Evolutionary conservation across 2,113 vertebrate genomes (phyloP).

Genomic region (Oryzias curvinotus): DNA sequence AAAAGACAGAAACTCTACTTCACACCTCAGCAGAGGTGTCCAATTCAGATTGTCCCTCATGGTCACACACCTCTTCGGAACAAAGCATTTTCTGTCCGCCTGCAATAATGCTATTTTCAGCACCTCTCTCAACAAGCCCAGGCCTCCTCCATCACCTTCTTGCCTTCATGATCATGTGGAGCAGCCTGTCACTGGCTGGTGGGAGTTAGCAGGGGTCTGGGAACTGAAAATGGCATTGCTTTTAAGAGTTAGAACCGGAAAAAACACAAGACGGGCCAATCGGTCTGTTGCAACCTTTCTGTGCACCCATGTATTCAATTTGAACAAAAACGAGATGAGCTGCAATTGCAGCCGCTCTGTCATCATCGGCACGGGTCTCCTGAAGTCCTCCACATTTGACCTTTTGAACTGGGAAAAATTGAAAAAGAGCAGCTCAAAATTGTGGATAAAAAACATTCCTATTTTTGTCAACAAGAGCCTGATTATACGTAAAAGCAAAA

Average conservation of each 20-base stretch:
- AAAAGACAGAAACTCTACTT: slow-evolving; percentile 77
- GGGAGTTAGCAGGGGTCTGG: slow-evolving; percentile 23
- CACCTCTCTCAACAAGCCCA: slow-evolving; percentile 50
- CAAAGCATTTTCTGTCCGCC: slow-evolving; percentile 57
- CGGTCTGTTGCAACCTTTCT: slow-evolving; percentile 48
- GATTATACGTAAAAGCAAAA: too few species aligned
- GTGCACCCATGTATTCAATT: slow-evolving; percentile 60
- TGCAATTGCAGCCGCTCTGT: slow-evolving; percentile 58
- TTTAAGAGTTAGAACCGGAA: slow-evolving; percentile 1
- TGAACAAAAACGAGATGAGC: slow-evolving; percentile 53
- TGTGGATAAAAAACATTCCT: slow-evolving; percentile 22
- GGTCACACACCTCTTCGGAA: slow-evolving; percentile 59
- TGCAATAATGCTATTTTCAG: slow-evolving; percentile 57
- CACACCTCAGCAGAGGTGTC: slow-evolving; percentile 78
- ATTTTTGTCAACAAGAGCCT: slow-evolving; percentile 1
- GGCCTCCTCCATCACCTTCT: slow-evolving; percentile 35
- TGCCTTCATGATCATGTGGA: slow-evolving; percentile 30
- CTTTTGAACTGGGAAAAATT: slow-evolving; percentile 25
- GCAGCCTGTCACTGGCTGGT: slow-evolving; percentile 23
- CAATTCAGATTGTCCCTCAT: slow-evolving; percentile 74
- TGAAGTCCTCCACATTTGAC: slow-evolving; percentile 52
- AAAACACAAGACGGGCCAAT: slow-evolving; percentile 10
- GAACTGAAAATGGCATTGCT: slow-evolving; percentile 37
- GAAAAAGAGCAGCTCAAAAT: slow-evolving; percentile 27
- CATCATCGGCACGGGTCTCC: slow-evolving; percentile 49